Base-by-base conservation (phyloP, 2,113 vertebrate genomes). In the Butorides virescens region DNA sequence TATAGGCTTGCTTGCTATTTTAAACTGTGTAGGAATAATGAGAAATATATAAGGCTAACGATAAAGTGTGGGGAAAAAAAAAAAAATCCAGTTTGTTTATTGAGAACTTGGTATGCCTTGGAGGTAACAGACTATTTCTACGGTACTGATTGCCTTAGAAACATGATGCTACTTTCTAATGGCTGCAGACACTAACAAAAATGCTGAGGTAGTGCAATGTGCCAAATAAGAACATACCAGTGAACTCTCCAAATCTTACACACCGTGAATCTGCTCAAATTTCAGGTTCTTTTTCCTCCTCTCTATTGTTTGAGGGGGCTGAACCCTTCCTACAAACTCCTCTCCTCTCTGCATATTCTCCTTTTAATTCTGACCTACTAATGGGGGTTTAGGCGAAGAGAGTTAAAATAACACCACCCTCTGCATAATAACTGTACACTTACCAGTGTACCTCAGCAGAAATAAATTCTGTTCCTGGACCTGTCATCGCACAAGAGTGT, bases 221-320 rank as follows among this genome's bases (percentile, higher is more conserved):
- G 10, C 36, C 62, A 50, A 21, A 13, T 3, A 62, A 42, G 11
- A 13, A 50, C 1, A 61, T 32, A 20, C 3, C 25, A 32, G 62
- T 9, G 34, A 65, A 29, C 15, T 55, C 37, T 42, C 20, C 26
- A 71, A 75, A 47, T 6, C 25, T 87, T 23, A 50, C 4, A 13
- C 2, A 7, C 34, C n/a, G 2, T 66, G 2, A 21, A 72, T 36
- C 22, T 75, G 15, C 10, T 81, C 37, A 67, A 37, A 68, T 76
- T 74, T 80, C 12, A 26, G 3, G 0, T 0, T 34, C 13, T 3
- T 18, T 82, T 65, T 52, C 30, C 4, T 46, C 3, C 3, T n/a
- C 80, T 32, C 13, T 47, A 2, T 29, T 73, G 22, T 26, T 90
- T 79, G 29, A 42, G 5, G 58, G 32, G 11, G 15, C 9, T 44